Evolutionary conservation across 1,140 invertebrate genomes (phyloP), one percentile per base, ranked within the genome.

Genomic region (Cotesia glomerata): DNA sequence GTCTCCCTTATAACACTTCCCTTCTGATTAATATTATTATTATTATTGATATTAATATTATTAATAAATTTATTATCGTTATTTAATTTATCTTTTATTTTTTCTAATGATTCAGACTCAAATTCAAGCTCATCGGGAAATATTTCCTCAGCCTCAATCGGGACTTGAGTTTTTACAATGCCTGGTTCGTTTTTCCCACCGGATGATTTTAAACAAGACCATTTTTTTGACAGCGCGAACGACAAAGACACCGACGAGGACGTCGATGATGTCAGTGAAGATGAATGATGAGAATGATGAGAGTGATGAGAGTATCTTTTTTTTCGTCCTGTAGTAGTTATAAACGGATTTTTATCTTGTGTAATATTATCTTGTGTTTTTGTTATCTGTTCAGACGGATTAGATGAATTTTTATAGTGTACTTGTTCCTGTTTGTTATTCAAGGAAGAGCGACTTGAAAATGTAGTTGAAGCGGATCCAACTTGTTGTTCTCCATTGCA

Each of bases 221-320:
- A 72, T 52, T 71, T 71, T 45, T 65, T 49, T 2, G 68, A 35
- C 18, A 73, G 18, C 32, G 69, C 56, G 32, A 71, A 74, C 8
- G 74, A 69, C 2, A 66, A 9, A 3, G 74, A 74, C 39, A 56
- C 64, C 36, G 64, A 59, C n/a, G 73, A 74, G 11, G 73, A 74
- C 0, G 39, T 63, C 13, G 71, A 76, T 1, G 71, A 74, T 13
- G 73, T 71, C 14, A 67, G 26, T 3, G 65, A 67, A 7, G 65
- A 52, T 7, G 65, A 67, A 7, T 11, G 26, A 26, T 65, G 58
- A 16, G 26, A 32, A 64, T n/a, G 59, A 62, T 9, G 32, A 62
- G 7, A 62, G 18, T 62, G 59, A 34, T 13, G 45, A 3, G 16
- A 11, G 39, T 49, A 49, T 36, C 7, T 36, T 45, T n/a, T 16